Conservation (phyloP, 2,113 vertebrate genomes). For the Bufo gargarizans region DNA sequence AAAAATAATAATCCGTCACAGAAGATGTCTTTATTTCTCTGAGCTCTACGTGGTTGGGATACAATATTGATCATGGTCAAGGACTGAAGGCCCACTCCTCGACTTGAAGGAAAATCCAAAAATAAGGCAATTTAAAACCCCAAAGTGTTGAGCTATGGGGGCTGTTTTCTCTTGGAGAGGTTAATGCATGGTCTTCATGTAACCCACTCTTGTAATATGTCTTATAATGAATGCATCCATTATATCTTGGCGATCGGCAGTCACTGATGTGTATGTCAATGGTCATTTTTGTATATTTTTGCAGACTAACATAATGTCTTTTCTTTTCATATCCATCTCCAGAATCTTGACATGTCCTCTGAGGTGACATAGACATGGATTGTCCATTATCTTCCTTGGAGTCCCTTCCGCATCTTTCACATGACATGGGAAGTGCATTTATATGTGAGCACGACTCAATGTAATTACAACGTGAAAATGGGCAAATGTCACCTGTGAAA, state of each 20-base stretch:
- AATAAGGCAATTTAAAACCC: too few species aligned
- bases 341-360: not conserved
- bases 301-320: not conserved
- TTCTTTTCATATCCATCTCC: not conserved
- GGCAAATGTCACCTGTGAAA: not conserved
- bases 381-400: not conserved
- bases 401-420: not conserved
- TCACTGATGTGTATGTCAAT: not conserved
- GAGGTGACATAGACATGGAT: not conserved
- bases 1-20: not conserved
- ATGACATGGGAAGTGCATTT: not conserved
- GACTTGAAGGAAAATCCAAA: not conserved
- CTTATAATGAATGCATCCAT: not conserved
- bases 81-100: not conserved
- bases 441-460: not conserved
- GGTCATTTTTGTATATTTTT: not conserved
- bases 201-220: not conserved
- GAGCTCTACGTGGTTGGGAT: not conserved
- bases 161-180: too few species aligned
- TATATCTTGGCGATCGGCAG: not conserved
- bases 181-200: not conserved
- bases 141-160: too few species aligned
- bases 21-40: not conserved
- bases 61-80: not conserved
- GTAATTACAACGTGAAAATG: not conserved